These are phyloP conservation scores for Spialia ferax DNA, from an alignment of 2,888 invertebrate species.

Conservation along the genomic window DNA sequence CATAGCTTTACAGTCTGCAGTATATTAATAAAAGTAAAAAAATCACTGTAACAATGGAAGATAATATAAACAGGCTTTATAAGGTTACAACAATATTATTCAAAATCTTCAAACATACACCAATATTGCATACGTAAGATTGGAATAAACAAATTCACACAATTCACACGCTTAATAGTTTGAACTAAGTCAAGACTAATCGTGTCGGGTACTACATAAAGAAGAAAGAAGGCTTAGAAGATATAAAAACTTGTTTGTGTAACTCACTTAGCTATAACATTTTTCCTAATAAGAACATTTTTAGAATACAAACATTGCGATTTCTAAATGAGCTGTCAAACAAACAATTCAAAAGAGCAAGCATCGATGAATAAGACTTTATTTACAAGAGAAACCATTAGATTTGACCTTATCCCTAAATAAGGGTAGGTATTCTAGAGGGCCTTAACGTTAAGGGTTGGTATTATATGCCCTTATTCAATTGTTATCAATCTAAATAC, in stretches of 20 bases:
- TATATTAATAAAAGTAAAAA: constrained; percentile 19
- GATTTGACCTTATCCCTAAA: background rate
- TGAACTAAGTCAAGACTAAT: constrained; percentile 21
- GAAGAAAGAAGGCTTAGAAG: background rate
- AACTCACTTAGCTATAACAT: too few species aligned
- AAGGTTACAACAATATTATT: constrained; percentile 34
- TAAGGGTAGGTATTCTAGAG: background rate
- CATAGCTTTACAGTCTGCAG: constrained; percentile 14
- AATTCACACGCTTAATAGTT: constrained; percentile 34
- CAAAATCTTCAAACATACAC: constrained; percentile 63
- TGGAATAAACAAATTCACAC: constrained; percentile 69
- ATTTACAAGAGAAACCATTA: background rate
- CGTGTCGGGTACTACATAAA: constrained; percentile 13
- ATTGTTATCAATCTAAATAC: constrained; percentile 8
- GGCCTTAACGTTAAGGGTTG: background rate
- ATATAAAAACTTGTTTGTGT: too few species aligned
- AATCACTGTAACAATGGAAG: constrained; percentile 20
- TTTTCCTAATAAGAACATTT: too few species aligned
- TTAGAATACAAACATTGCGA: background rate
- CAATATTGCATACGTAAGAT: constrained; percentile 64
- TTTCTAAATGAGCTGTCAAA: background rate
- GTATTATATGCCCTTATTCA: constrained; percentile 6
- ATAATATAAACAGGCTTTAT: constrained; percentile 18
- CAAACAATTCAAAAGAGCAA: background rate
- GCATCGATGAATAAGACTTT: background rate